Conservation (phyloP, 2,888 invertebrate species). For the Cartodere bifasciata region DNA sequence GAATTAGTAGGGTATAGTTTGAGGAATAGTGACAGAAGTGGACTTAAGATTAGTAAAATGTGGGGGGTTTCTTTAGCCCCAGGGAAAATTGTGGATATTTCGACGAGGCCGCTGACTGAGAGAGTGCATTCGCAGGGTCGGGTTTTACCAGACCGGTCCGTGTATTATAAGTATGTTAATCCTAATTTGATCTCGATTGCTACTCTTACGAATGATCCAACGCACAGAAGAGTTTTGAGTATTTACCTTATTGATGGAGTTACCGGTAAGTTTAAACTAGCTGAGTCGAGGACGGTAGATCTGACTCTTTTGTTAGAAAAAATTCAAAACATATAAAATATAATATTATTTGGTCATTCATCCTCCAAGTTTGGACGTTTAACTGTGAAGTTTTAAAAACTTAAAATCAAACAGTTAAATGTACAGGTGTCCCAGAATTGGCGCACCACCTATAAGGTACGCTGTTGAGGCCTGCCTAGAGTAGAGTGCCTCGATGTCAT, state of each 20-base stretch:
- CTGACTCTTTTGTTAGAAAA: too few species aligned
- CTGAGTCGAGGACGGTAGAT: too few species aligned
- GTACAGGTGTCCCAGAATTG: too few species aligned
- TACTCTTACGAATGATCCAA: conserved; percentile 60
- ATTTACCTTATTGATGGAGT: conserved; percentile 84
- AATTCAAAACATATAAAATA: too few species aligned
- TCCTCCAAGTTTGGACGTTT: too few species aligned
- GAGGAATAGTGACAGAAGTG: conserved; percentile 28
- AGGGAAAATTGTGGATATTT: conserved; percentile 47
- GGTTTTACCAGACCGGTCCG: conserved; percentile 88
- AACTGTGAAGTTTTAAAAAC: too few species aligned
- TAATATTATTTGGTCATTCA: too few species aligned
- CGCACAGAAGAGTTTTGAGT: conserved; percentile 71
- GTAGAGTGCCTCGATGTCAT: too few species aligned
- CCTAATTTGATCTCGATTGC: conserved; percentile 88
- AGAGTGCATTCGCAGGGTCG: conserved; percentile 89
- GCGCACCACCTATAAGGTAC: too few species aligned
- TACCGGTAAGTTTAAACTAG: conserved; percentile 42
- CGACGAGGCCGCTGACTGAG: conserved; percentile 54
- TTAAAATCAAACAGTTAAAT: too few species aligned
- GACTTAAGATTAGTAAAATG: conserved; percentile 17
- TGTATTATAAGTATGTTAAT: conserved; percentile 96
- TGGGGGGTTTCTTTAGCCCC: conserved; percentile 64
- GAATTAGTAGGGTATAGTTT: conserved; percentile 50
- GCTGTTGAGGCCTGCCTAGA: too few species aligned